Percentiles rank a stretch among this genome's conserved stretches.
These are phyloP conservation scores for Agelaius tricolor DNA, from an alignment of 2,113 vertebrate genomes.

Conservation along the genomic window DNA sequence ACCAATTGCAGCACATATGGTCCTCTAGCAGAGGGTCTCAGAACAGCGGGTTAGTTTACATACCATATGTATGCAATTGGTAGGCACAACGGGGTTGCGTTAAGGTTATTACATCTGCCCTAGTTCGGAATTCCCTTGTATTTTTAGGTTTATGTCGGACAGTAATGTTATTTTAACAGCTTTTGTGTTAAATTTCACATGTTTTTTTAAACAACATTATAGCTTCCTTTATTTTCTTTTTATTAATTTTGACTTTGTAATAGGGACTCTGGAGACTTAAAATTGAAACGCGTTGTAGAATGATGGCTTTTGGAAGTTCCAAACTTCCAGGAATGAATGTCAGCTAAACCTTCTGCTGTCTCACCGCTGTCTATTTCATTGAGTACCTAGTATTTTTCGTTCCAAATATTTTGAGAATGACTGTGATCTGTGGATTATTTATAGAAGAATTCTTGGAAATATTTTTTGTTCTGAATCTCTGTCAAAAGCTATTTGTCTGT, in stretches of 20 bases:
- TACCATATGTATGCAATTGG: constrained; percentile 50
- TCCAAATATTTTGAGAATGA: neutral
- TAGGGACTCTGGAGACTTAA: constrained; percentile 34
- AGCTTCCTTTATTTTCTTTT: constrained; percentile 57
- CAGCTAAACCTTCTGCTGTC: neutral
- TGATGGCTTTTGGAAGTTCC: constrained; percentile 18
- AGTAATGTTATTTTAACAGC: constrained; percentile 59
- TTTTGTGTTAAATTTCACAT: constrained; percentile 63
- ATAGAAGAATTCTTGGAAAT: neutral
- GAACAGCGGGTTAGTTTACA: constrained; percentile 49
- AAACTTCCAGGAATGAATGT: neutral
- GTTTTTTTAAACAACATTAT: constrained; percentile 55
- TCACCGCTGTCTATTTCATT: neutral
- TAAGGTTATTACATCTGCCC: constrained; percentile 50
- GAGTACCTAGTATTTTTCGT: neutral
- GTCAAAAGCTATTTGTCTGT: neutral
- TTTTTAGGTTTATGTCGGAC: constrained; percentile 37
- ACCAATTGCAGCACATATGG: constrained; percentile 30
- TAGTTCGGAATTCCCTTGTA: constrained; percentile 49
- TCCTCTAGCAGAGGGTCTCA: constrained; percentile 38
- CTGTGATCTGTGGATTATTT: neutral
- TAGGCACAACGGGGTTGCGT: constrained; percentile 28
- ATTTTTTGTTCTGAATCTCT: neutral
- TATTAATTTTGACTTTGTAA: constrained; percentile 67
- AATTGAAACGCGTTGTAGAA: constrained; percentile 20